Conservation (phyloP, 2,797 vertebrate genomes). For the Champsocephalus esox region DNA sequence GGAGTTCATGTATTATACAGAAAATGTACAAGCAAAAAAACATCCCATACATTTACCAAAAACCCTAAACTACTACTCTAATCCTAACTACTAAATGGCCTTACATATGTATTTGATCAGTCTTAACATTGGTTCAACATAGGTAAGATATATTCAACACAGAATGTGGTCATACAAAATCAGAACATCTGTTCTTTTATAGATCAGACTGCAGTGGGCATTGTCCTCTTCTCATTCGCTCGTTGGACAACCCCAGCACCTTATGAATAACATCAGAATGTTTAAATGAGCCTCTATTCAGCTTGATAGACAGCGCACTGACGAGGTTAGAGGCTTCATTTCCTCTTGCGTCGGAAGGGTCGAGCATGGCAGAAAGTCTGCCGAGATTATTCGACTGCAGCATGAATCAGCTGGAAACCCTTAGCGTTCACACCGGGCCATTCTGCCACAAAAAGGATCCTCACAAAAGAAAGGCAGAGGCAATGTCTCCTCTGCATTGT, state of each 20-base stretch:
- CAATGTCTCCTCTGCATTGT: constrained; percentile 45
- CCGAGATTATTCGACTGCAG: constrained; percentile 69
- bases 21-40: too few species aligned
- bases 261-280: constrained; percentile 56
- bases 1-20: too few species aligned
- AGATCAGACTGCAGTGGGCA: not conserved
- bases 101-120: too few species aligned
- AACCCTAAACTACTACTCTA: too few species aligned
- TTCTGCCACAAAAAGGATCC: constrained; percentile 40
- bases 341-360: constrained; percentile 65
- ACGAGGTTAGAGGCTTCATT: constrained; percentile 65
- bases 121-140: too few species aligned
- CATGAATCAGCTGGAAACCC: constrained; percentile 75
- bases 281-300: constrained; percentile 43
- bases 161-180: not conserved
- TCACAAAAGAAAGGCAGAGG: constrained; percentile 33
- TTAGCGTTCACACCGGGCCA: constrained; percentile 39
- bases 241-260: constrained; percentile 17
- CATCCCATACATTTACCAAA: too few species aligned
- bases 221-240: not conserved
- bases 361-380: constrained; percentile 50
- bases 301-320: constrained; percentile 55
- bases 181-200: not conserved
- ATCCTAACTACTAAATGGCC: too few species aligned
- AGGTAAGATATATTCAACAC: too few species aligned